Evolutionary conservation across 2,113 vertebrate genomes (phyloP), one percentile per base, ranked within the genome.

Genomic region (Petroica traversi): DNA sequence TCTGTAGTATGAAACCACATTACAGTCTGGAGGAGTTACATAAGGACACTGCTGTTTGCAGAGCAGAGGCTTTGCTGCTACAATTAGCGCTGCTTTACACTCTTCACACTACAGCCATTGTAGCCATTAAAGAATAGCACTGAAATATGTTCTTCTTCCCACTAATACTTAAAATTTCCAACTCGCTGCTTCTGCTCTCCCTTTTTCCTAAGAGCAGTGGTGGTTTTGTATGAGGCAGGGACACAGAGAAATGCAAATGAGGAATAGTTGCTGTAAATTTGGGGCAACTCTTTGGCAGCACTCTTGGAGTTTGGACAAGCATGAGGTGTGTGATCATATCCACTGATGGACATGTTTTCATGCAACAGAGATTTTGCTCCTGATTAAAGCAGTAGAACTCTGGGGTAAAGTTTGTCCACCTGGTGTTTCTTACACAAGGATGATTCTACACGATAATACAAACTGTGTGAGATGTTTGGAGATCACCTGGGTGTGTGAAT

Each of bases 41-140:
- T 59, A 82, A 95, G 93, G 94, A 96, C 80, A 87, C 43, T 31
- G 29, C 52, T 83, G 41, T 91, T 92, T 38, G 49, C 72, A 63
- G 78, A 90, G 59, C 85, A 88, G 75, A 71, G 72, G 14, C 41
- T 93, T 89, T 95, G 12, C 75, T 84, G 71, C 83, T 78, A 41
- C 82, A 28, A 6, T 90, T 55, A 59, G 19, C 14, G 18, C 68
- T 55, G 29, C 61, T 63, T 83, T 66, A 61, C 25, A 12, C 38
- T 91, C 54, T 17, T n/a, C 40, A 31, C 14, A 13, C 69, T 62
- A 14, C 87, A 68, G 62, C 31, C 41, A 28, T 80, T 80, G 67
- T 69, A 76, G 36, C 40, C 29, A 26, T 76, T 68, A 62, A 74
- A 89, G 38, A 77, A 48, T 48, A 75, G 18, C 38, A 33, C 6